These are phyloP conservation scores for Phalloptychus januarius DNA, from an alignment of 2,797 vertebrate species.

Conservation along the genomic window DNA sequence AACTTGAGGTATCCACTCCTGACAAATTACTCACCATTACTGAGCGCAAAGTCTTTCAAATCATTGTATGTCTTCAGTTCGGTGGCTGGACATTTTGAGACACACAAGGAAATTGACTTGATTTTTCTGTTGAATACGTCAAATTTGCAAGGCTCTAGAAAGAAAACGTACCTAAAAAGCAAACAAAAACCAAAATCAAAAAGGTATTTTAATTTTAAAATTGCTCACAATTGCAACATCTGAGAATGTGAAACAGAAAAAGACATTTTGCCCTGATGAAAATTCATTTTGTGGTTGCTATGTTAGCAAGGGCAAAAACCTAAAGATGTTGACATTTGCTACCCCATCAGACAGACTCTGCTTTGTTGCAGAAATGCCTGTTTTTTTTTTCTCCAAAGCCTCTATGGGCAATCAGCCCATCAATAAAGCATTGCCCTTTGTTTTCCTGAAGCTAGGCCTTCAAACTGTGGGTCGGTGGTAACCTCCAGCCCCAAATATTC, in stretches of 20 bases:
- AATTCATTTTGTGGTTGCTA: conserved; percentile 17
- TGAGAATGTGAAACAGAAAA: not conserved
- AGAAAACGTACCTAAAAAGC: conserved; percentile 92
- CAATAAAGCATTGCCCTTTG: conserved; percentile 75
- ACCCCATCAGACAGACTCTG: conserved; percentile 56
- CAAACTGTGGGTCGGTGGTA: conserved; percentile 45
- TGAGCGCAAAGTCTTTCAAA: conserved; percentile 87
- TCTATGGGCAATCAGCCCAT: conserved; percentile 72
- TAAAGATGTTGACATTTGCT: conserved; percentile 65
- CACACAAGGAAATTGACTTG: conserved; percentile 91
- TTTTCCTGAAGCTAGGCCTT: conserved; percentile 55
- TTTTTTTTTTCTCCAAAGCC: conserved; percentile 57
- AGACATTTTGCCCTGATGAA: not conserved
- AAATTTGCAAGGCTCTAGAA: conserved; percentile 95
- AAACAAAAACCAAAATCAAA: not conserved
- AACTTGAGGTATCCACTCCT: not conserved
- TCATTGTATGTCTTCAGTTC: conserved; percentile 85
- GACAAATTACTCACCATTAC: conserved; percentile 84
- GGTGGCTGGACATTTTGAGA: conserved; percentile 86
- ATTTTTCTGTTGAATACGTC: conserved; percentile 89
- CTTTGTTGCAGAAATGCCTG: conserved; percentile 71
- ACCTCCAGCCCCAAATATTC: conserved; percentile 31
- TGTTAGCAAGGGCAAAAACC: conserved; percentile 33
- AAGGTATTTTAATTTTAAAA: not conserved
- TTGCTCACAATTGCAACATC: no score